Percentiles rank a stretch among this genome's conserved stretches.
phyloP scores from a whole-genome alignment of 2,113 vertebrate genomes.

The Spermophilus dauricus region DNA sequence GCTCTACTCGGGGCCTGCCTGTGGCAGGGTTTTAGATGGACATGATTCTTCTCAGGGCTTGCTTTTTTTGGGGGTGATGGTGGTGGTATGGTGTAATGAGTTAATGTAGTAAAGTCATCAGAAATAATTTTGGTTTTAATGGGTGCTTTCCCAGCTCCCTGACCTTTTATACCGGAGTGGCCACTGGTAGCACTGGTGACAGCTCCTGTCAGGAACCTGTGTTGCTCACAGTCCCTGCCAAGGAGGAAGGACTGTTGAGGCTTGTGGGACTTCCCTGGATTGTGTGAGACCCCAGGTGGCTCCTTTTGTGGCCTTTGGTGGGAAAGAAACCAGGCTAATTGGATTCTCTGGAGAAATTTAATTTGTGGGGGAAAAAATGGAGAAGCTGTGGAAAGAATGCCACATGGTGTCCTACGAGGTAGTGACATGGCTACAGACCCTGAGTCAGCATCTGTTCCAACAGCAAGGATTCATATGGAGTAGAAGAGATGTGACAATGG shows the following conservation, averaged over 20 bases:
- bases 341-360: conserved; percentile 14
- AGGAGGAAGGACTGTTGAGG: not conserved
- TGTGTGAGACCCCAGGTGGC: not conserved
- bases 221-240: too few relatives aligned
- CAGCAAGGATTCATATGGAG: not conserved
- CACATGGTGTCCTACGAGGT: not conserved
- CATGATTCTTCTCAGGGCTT: not conserved
- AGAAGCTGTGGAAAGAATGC: not conserved
- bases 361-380: not conserved
- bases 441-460: not conserved
- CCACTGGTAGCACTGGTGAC: not conserved
- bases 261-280: not conserved
- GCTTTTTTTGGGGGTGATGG: not conserved
- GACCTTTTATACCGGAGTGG: not conserved
- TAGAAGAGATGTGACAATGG: not conserved
- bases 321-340: not conserved
- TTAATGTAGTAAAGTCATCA: not conserved
- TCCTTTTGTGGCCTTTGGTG: not conserved
- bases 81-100: not conserved
- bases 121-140: not conserved
- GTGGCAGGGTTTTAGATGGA: not conserved
- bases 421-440: not conserved
- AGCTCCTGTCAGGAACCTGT: not conserved
- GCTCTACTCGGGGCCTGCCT: not conserved
- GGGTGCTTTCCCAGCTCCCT: not conserved